Base-by-base conservation (phyloP, 2,113 vertebrate genomes). In the Heterotilapia buettikoferi region DNA sequence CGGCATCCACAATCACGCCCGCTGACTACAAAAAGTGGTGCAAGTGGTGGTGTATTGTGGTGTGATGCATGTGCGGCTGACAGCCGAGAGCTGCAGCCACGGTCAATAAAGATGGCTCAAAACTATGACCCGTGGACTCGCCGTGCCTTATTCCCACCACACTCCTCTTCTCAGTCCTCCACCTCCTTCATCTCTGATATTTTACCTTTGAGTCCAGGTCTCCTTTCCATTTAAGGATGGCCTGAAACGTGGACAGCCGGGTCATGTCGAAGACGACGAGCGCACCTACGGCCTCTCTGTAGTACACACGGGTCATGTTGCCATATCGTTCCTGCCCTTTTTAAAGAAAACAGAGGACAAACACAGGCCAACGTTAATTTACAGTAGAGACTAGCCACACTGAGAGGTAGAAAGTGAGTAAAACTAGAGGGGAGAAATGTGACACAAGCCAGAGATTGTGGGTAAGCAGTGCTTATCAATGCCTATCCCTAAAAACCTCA, bases 261-360 rank as follows among this genome's bases (percentile, higher is more conserved):
- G 97, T 97, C 95, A 97, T 96, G 92, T 97, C 97, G 24, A 97
- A 97, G 84, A 97, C 96, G 5, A 97, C 96, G 2, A 97, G 93
- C 1, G 97, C 97, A 3, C 97, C 97, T 7, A 97, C 96, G 0
- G 97, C 97, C 87, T 97, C 97, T 3, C 96, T 86, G 94, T 97
- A 97, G 92, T 97, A 97, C 50, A 97, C 96, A 0, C 97, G 96
- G 10, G 97, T 97, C 97, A 97, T 97, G 94, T 97, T 96, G 24
- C 97, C 97, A 61, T 97, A 97, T 12, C 97, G 94, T 76, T 97
- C 97, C 86, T 97, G 97, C n/a, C 97, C 97, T 97, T 79, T 79
- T 16, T 2, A 10, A 10, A 56, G 10, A 43, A 81, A 66, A 82
- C 4, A 54, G 3, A 40, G n/a, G 33, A 2, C 5, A 14, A 68